A percentile compares a stretch with the other conserved stretches of the same genome.
phyloP scores from a whole-genome alignment of 2,113 vertebrate genomes.

The Physeter macrocephalus region DNA sequence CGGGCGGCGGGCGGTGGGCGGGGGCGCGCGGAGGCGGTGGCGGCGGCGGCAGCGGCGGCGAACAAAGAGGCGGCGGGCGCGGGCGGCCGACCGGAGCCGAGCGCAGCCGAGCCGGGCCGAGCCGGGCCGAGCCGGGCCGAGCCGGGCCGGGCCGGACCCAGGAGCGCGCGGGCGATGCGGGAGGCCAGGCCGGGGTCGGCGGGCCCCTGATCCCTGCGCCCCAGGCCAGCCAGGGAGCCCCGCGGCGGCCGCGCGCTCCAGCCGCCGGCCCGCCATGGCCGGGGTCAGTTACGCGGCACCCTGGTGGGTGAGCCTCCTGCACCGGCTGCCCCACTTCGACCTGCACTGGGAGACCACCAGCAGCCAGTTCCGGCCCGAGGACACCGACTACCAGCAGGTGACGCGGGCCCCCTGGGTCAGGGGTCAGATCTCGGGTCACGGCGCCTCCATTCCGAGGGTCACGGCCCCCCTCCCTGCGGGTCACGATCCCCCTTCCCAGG shows the following conservation, averaged over 20 bases:
- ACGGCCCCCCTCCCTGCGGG: background rate
- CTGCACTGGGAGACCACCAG: constrained; percentile 89
- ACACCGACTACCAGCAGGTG: constrained; percentile 95
- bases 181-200: background rate
- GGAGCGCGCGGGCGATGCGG: constrained; percentile 25
- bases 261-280: constrained; percentile 83
- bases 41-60: constrained; percentile 53
- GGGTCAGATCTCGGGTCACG: background rate
- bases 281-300: constrained; percentile 94
- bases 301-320: constrained; percentile 95
- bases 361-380: constrained; percentile 92
- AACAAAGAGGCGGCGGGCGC: constrained; percentile 76
- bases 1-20: background rate
- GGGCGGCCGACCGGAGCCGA: constrained; percentile 52
- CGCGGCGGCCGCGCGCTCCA: background rate
- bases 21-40: background rate
- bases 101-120: constrained; percentile 77
- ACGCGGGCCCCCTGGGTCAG: background rate
- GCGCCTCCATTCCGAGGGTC: background rate
- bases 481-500: background rate
- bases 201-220: constrained; percentile 45
- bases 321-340: constrained; percentile 93
- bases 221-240: background rate
- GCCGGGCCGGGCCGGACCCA: constrained; percentile 52
- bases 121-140: constrained; percentile 36